Percentiles rank a stretch among this genome's conserved stretches.
Evolutionary conservation across 2,888 invertebrate species (phyloP).

Genomic region (Andrena camellia): DNA sequence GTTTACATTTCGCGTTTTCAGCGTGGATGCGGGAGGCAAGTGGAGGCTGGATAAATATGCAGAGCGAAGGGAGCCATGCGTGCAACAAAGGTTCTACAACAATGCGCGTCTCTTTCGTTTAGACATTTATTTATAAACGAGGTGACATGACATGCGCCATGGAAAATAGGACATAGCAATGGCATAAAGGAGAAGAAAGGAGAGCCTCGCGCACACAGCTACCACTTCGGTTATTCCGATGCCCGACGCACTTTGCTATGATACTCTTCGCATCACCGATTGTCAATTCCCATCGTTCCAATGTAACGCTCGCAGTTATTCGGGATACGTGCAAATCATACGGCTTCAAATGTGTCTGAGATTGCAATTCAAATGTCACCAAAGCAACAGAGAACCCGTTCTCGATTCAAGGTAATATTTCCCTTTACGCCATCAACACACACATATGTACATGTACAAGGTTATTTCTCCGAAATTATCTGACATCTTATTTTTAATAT

Average conservation of each 20-base stretch:
- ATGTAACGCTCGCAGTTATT: constrained; percentile 33
- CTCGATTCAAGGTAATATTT: constrained; percentile 80
- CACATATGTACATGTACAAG: background rate
- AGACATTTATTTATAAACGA: constrained; percentile 67
- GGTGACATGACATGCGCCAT: constrained; percentile 70
- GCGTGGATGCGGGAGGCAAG: background rate
- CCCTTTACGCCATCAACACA: constrained; percentile 3
- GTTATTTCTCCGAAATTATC: constrained; percentile 20
- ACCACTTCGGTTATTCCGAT: constrained; percentile 35
- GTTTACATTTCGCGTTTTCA: background rate
- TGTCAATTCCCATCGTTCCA: background rate
- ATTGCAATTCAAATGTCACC: constrained; percentile 77
- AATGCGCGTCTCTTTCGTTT: constrained; percentile 46
- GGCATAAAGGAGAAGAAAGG: constrained; percentile 50
- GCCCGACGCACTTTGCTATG: constrained; percentile 35
- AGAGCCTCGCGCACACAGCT: constrained; percentile 22
- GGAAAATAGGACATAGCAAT: constrained; percentile 69
- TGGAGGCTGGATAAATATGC: background rate
- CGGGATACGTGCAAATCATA: constrained; percentile 23
- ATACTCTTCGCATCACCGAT: constrained; percentile 23
- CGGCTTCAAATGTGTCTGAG: constrained; percentile 53
- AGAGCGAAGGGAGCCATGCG: background rate
- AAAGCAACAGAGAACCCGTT: constrained; percentile 76
- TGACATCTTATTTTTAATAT: background rate
- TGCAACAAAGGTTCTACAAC: constrained; percentile 31